These are phyloP conservation scores for Neodiprion pinetum DNA, from an alignment of 1,140 invertebrate species.

Conservation along the genomic window DNA sequence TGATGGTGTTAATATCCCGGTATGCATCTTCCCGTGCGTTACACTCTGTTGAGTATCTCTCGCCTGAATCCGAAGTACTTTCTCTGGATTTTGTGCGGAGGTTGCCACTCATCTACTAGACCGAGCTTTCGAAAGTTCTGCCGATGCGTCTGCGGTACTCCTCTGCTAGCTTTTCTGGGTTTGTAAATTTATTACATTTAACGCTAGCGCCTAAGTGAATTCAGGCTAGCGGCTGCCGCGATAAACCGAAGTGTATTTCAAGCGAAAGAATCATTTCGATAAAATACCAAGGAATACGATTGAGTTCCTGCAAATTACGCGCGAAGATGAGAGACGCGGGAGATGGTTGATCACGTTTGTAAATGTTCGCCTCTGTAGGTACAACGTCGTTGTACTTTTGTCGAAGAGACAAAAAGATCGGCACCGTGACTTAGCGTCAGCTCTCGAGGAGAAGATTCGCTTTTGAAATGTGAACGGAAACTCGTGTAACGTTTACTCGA, in stretches of 20 bases:
- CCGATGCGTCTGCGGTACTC: too few species aligned
- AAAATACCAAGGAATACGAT: too few species aligned
- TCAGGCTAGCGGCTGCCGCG: too few species aligned
- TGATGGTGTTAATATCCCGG: constrained; percentile 64
- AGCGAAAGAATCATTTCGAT: too few species aligned
- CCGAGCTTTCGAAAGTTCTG: background rate
- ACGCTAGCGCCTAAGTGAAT: too few species aligned
- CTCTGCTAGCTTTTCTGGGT: too few species aligned
- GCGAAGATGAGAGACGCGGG: background rate
- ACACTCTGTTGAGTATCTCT: constrained; percentile 58
- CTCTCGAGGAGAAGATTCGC: background rate
- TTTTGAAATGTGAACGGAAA: constrained; percentile 2
- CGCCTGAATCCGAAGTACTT: constrained; percentile 59
- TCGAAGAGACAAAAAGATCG: background rate
- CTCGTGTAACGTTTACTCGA: constrained; percentile 5
- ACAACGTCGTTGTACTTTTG: background rate
- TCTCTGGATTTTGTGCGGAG: constrained; percentile 53
- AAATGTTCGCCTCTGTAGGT: background rate
- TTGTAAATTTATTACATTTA: too few species aligned
- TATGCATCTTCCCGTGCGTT: constrained; percentile 64
- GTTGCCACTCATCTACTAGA: constrained; percentile 2
- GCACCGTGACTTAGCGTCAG: background rate
- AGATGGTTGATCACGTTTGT: background rate
- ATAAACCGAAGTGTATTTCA: too few species aligned
- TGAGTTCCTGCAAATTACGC: too few species aligned